Percentiles rank a stretch among this genome's conserved stretches.
These are phyloP conservation scores for Carcinoscorpius rotundicauda DNA, from an alignment of 1,140 invertebrate genomes.

Conservation along the genomic window DNA sequence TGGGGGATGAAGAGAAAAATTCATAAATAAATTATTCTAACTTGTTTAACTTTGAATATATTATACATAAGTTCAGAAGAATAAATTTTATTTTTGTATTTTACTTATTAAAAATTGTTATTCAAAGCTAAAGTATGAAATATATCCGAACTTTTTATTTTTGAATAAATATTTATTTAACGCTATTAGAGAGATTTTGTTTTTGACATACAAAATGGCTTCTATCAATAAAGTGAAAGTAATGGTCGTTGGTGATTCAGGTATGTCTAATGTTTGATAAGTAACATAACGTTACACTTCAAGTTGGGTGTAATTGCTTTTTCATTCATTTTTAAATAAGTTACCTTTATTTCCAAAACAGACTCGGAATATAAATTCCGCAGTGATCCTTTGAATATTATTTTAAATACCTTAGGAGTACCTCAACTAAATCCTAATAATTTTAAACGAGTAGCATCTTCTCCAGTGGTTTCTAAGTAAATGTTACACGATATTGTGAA, in stretches of 20 bases:
- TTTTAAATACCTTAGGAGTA: conserved; percentile 3
- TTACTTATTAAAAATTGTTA: too few relatives aligned
- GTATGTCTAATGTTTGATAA: conserved; percentile 35
- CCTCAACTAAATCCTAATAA: neutral
- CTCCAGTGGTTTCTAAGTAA: too few relatives aligned
- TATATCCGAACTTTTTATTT: too few relatives aligned
- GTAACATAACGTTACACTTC: neutral
- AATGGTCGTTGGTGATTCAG: conserved; percentile 83
- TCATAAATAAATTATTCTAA: too few relatives aligned
- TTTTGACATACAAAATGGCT: conserved; percentile 22
- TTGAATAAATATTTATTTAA: too few relatives aligned
- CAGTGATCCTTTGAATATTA: neutral
- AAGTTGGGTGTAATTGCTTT: neutral
- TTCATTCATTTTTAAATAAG: neutral
- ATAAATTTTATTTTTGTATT: too few relatives aligned
- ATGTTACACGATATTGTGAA: too few relatives aligned
- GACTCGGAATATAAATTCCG: neutral
- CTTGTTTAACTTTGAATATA: too few relatives aligned
- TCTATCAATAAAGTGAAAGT: conserved; percentile 69
- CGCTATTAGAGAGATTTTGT: too few relatives aligned
- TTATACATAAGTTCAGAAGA: too few relatives aligned
- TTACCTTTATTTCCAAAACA: neutral
- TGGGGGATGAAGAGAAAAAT: too few relatives aligned
- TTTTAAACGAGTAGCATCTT: neutral
- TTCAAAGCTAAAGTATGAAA: too few relatives aligned